Evolutionary conservation across 1,140 invertebrate species (phyloP).

Genomic region (Triops longicaudatus): DNA sequence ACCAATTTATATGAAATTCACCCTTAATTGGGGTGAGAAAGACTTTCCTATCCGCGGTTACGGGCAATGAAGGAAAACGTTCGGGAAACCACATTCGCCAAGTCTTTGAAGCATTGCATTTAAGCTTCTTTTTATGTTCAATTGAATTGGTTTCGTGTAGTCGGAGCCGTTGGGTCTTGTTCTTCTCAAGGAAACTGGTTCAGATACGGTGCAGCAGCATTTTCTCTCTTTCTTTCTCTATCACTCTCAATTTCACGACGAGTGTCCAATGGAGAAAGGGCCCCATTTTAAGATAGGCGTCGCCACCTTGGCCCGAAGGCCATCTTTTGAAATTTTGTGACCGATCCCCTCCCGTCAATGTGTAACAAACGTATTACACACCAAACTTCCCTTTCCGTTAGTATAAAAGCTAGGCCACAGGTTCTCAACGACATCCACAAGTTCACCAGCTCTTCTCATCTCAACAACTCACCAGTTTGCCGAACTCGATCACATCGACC

Average conservation of each 20-base stretch:
- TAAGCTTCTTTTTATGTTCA: no score
- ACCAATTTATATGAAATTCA: no score
- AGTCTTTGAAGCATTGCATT: no score
- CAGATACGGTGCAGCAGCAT: background rate
- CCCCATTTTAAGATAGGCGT: background rate
- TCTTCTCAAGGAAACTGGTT: background rate
- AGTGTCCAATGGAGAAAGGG: conserved; percentile 1
- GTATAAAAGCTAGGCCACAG: background rate
- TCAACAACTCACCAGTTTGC: background rate
- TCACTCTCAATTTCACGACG: background rate
- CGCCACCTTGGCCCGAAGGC: background rate
- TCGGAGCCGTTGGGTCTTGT: no score
- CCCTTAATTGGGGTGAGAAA: no score
- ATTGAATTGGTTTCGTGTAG: no score
- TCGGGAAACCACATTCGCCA: no score
- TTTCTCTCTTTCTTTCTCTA: background rate
- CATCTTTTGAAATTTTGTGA: background rate
- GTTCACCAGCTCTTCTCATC: background rate
- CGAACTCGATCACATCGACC: background rate
- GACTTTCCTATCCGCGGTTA: no score
- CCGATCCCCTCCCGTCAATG: background rate
- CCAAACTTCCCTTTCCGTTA: background rate
- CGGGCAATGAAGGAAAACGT: no score
- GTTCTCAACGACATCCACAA: background rate
- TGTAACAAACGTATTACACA: background rate